Percentiles rank a stretch among this genome's conserved stretches.
These are phyloP conservation scores for Danionella cerebrum DNA, from an alignment of 2,113 vertebrate species.

Conservation along the genomic window DNA sequence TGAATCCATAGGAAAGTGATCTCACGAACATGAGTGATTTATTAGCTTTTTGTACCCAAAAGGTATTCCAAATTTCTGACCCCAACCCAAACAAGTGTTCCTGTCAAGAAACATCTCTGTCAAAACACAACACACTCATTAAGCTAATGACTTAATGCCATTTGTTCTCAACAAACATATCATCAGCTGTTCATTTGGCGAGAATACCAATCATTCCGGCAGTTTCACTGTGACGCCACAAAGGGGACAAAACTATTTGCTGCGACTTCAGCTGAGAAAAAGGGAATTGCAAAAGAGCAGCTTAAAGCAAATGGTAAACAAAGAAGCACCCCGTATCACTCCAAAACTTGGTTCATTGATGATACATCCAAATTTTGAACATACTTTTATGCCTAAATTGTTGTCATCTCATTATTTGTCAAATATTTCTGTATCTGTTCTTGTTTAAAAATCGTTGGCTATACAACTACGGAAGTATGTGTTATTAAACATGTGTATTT, in stretches of 20 bases:
- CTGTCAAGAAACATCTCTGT: slow-evolving; percentile 48
- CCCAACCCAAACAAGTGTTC: slow-evolving; percentile 31
- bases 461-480: not conserved
- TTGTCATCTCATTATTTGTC: too few species aligned
- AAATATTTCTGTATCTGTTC: too few species aligned
- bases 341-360: too few species aligned
- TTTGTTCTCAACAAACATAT: slow-evolving; percentile 50
- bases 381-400: too few species aligned
- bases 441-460: not conserved
- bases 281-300: too few species aligned
- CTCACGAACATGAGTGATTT: too few species aligned
- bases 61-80: slow-evolving; percentile 30
- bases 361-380: too few species aligned
- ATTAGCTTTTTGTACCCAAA: slow-evolving; percentile 23
- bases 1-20: slow-evolving; percentile 27
- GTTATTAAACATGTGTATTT: not conserved
- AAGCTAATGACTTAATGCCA: slow-evolving; percentile 57
- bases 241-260: not conserved
- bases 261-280: not conserved
- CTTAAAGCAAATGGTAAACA: too few species aligned
- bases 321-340: too few species aligned
- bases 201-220: slow-evolving; percentile 47
- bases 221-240: not conserved
- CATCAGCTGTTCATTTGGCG: slow-evolving; percentile 55
- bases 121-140: slow-evolving; percentile 54